These are phyloP conservation scores for Gobio gobio DNA, from an alignment of 2,113 vertebrate genomes.

Conservation along the genomic window DNA sequence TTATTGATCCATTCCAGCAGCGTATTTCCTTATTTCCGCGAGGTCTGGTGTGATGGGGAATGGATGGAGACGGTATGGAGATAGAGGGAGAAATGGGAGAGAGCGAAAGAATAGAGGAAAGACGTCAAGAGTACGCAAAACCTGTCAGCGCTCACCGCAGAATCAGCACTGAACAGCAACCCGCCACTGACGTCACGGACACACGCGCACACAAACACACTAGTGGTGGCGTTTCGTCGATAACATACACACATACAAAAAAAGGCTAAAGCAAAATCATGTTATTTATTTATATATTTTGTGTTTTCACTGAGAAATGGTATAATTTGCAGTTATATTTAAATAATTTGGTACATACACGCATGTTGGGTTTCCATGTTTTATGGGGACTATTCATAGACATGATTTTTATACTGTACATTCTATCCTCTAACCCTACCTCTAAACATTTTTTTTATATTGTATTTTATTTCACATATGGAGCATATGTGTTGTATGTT, in stretches of 20 bases:
- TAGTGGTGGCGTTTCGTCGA: neutral
- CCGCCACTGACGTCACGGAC: slow-evolving; percentile 41
- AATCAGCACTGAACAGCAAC: slow-evolving; percentile 46
- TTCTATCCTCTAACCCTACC: too few relatives aligned
- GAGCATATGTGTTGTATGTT: too few relatives aligned
- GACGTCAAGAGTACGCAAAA: slow-evolving; percentile 30
- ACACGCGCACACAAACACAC: neutral
- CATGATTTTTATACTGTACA: too few relatives aligned
- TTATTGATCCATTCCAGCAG: slow-evolving; percentile 60
- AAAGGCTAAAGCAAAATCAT: neutral
- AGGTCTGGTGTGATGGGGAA: slow-evolving; percentile 2
- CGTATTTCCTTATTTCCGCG: neutral
- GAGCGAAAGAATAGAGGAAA: slow-evolving; percentile 10
- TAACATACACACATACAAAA: neutral
- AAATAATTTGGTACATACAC: neutral
- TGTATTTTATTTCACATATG: too few relatives aligned
- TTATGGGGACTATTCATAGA: too few relatives aligned
- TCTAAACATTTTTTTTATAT: too few relatives aligned
- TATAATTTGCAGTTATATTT: neutral
- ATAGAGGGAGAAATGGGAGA: slow-evolving; percentile 21
- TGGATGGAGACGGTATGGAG: slow-evolving; percentile 2
- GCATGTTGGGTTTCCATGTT: too few relatives aligned
- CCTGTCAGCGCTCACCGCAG: slow-evolving; percentile 39
- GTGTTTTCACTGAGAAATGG: neutral
- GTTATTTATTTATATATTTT: too few relatives aligned